Evolutionary conservation across 2,797 vertebrate species (phyloP).

Genomic region (Manis crassicaudata): DNA sequence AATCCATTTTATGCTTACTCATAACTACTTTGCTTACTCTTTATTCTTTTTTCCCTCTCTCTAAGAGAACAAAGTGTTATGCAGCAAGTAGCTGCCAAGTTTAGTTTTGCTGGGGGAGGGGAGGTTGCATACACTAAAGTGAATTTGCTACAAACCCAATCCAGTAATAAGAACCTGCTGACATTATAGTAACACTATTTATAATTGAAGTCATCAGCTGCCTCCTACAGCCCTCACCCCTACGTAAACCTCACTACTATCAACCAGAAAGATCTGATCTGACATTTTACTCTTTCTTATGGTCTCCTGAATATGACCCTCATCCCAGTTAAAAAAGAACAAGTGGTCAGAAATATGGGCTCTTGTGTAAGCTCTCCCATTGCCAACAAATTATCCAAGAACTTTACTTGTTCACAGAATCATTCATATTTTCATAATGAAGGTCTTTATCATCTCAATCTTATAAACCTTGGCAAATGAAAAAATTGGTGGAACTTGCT

Average conservation of each 20-base stretch:
- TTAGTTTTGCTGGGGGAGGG: neutral
- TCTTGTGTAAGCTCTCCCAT: neutral
- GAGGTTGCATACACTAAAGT: neutral
- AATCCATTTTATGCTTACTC: neutral
- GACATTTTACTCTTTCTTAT: neutral
- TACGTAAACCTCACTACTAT: fast-evolving
- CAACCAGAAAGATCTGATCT: neutral
- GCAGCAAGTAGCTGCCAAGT: neutral
- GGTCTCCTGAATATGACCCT: too few relatives aligned
- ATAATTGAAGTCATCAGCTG: neutral
- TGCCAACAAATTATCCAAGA: neutral
- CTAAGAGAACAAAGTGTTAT: neutral
- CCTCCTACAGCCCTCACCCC: neutral
- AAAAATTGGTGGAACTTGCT: neutral
- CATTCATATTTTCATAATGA: neutral
- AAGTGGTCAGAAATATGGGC: neutral
- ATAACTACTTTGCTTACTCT: neutral
- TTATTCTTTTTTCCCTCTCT: neutral
- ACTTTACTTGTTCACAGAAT: neutral
- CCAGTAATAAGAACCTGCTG: neutral
- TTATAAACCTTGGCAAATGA: neutral
- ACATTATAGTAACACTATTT: neutral
- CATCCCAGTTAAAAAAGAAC: neutral
- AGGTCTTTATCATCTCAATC: neutral
- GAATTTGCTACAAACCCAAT: neutral